phyloP scores from a whole-genome alignment of 2,888 invertebrate genomes.

The Leptinotarsa haldemani region DNA sequence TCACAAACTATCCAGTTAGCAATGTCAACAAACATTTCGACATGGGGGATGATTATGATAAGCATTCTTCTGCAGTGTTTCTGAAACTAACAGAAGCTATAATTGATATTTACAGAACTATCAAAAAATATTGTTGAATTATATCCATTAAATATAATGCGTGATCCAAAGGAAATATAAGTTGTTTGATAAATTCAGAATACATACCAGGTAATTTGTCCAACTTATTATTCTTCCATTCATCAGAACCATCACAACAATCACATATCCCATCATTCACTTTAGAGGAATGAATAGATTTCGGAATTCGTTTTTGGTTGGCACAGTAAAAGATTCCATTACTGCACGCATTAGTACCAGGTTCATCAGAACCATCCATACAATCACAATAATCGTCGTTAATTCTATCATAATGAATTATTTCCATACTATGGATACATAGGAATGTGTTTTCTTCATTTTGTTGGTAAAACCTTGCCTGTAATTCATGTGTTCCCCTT shows the following conservation, averaged over 20 bases:
- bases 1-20: conserved; percentile 8
- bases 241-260: conserved; percentile 93
- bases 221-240: conserved; percentile 58
- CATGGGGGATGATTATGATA: conserved; percentile 29
- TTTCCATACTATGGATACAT: conserved; percentile 40
- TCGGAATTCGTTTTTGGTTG: conserved; percentile 68
- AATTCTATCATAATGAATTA: conserved; percentile 37
- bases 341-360: conserved; percentile 94
- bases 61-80: conserved; percentile 16
- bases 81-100: conserved; percentile 22
- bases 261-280: conserved; percentile 96
- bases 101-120: too few species aligned
- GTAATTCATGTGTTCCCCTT: conserved; percentile 39
- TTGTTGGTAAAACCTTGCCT: conserved; percentile 38
- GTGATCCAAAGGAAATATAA: not conserved
- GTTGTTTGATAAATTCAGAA: not conserved
- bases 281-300: conserved; percentile 77
- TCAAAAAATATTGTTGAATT: too few species aligned
- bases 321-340: conserved; percentile 92
- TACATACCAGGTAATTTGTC: conserved; percentile 24
- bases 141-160: too few species aligned
- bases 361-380: conserved; percentile 87
- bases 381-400: conserved; percentile 98
- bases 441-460: conserved; percentile 34
- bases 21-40: conserved; percentile 31